These are phyloP conservation scores for Phytoseiulus persimilis DNA, from an alignment of 2,888 invertebrate species.

Conservation along the genomic window DNA sequence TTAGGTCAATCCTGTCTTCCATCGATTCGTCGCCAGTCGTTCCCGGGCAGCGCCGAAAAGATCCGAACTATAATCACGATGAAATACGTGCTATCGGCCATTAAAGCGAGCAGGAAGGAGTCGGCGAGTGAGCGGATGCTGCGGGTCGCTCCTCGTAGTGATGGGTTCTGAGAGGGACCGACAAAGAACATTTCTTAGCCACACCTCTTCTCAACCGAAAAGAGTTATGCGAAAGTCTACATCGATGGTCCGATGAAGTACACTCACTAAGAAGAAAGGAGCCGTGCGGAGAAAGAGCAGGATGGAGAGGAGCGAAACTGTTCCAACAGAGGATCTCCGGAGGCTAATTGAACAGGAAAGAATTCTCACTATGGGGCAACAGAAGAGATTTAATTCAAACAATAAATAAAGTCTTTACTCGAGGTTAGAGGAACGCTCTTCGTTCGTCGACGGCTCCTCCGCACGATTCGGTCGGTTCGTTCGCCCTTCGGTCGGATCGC, in stretches of 20 bases:
- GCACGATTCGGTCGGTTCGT: background rate
- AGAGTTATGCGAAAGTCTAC: background rate
- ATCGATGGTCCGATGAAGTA: background rate
- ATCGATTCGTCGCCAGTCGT: no score
- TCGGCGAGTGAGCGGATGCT: background rate
- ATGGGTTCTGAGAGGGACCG: background rate
- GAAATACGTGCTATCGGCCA: background rate
- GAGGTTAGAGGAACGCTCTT: background rate
- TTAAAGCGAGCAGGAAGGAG: background rate
- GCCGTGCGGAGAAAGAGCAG: background rate
- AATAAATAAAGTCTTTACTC: background rate
- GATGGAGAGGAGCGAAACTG: background rate
- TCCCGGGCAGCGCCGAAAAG: no score
- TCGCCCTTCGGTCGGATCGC: background rate
- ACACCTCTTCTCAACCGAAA: background rate
- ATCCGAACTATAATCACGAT: no score
- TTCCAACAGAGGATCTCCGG: background rate
- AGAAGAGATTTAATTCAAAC: background rate
- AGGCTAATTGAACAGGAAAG: background rate
- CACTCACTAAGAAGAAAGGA: background rate
- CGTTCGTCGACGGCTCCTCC: background rate
- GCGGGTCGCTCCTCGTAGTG: background rate
- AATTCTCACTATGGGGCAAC: background rate
- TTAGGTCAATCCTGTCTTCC: no score
- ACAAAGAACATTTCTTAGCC: background rate